Conservation (phyloP, 2,888 invertebrate genomes). For the Caenorhabditis sulstoni region DNA sequence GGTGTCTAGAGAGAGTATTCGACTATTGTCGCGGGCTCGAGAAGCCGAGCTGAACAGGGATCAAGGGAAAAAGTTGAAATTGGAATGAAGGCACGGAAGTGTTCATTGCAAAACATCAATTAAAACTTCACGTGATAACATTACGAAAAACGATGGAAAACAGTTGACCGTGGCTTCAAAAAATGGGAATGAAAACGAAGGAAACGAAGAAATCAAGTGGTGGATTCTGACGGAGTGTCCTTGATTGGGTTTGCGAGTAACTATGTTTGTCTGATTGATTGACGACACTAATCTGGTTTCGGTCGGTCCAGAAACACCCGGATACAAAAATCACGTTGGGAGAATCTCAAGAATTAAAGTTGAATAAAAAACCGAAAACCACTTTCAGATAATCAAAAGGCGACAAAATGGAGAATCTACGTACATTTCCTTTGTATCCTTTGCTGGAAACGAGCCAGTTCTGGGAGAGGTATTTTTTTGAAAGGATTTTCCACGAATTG, state of each 20-base stretch:
- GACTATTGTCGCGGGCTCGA: not conserved
- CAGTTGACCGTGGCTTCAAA: not conserved
- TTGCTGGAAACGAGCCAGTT: slow-evolving; percentile 32
- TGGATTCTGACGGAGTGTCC: not conserved
- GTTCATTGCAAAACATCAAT: not conserved
- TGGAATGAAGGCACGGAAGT: not conserved
- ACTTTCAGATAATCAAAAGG: slow-evolving; percentile 56
- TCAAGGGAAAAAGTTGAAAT: not conserved
- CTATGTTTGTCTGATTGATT: slow-evolving; percentile 30
- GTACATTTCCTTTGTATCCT: slow-evolving; percentile 52
- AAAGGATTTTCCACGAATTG: not conserved
- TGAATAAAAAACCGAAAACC: too few species aligned
- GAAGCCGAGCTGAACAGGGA: not conserved
- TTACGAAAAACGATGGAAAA: not conserved
- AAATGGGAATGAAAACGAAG: not conserved
- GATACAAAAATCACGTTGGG: slow-evolving; percentile 44
- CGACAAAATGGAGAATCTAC: slow-evolving; percentile 32
- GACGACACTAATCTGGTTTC: not conserved
- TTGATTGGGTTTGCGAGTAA: slow-evolving; percentile 17
- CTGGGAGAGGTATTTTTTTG: slow-evolving; percentile 52
- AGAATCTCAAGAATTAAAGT: slow-evolving; percentile 46
- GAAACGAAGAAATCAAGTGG: not conserved
- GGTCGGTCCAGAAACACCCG: slow-evolving; percentile 1
- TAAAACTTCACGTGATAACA: not conserved
- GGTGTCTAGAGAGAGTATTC: not conserved